A percentile compares a stretch with the other conserved stretches of the same genome.
These are phyloP conservation scores for Diaphora mendica DNA, from an alignment of 2,888 invertebrate genomes.

Conservation along the genomic window DNA sequence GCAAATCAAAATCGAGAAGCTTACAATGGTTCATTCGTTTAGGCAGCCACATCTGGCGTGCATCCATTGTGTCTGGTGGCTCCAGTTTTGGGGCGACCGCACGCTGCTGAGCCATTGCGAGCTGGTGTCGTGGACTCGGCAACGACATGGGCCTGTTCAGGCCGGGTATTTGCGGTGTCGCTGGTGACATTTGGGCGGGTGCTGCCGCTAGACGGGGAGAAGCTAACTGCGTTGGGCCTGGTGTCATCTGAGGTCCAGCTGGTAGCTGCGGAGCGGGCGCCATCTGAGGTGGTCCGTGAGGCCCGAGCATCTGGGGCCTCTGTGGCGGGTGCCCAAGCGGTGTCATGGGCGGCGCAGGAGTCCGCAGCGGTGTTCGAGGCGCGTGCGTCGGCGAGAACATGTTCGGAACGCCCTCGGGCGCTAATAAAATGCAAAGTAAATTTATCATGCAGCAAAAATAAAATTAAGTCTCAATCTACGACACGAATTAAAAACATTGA, in stretches of 20 bases:
- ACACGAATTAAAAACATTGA: conserved; percentile 40
- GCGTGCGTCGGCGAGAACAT: conserved; percentile 81
- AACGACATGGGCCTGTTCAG: conserved; percentile 78
- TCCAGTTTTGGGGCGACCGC: conserved; percentile 86
- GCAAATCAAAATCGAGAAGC: conserved; percentile 75
- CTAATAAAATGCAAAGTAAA: conserved; percentile 77
- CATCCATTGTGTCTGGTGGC: conserved; percentile 87
- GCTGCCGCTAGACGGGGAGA: conserved; percentile 80
- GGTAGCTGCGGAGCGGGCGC: conserved; percentile 69
- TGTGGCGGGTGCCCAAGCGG: conserved; percentile 52
- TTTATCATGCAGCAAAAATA: conserved; percentile 57
- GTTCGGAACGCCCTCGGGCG: conserved; percentile 82
- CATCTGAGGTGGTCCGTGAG: conserved; percentile 71
- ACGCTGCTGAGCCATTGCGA: conserved; percentile 77
- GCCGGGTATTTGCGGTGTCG: conserved; percentile 78
- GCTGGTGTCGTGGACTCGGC: conserved; percentile 71
- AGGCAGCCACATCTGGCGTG: conserved; percentile 88
- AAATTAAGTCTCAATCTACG: conserved; percentile 36
- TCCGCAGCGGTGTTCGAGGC: conserved; percentile 71
- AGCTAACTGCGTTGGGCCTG: conserved; percentile 75
- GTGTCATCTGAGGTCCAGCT: conserved; percentile 61
- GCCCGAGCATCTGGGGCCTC: conserved; percentile 57
- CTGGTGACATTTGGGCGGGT: conserved; percentile 80
- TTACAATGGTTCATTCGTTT: conserved; percentile 89
- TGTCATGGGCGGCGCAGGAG: conserved; percentile 65